Evolutionary conservation across 2,797 vertebrate genomes (phyloP), one percentile per base, ranked within the genome.

Genomic region (Amniataba percoides): DNA sequence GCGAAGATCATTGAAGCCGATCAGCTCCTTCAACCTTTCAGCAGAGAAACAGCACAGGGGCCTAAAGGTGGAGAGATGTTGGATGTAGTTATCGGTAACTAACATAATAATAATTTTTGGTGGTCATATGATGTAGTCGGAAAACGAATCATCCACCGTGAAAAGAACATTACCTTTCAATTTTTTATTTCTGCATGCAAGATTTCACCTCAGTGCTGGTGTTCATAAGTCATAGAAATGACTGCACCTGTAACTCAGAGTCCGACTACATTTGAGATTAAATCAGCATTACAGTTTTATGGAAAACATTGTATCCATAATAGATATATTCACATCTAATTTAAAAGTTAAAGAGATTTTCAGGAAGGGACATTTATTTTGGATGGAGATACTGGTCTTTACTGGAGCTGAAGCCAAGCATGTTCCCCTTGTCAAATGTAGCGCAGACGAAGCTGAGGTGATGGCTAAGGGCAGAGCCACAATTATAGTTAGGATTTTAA

Each of bases 1-100:
- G 21, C 86, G 85, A 86, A 90, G 86, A 90, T 89, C 91, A 88
- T 82, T 81, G 86, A 62, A 81, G 87, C 78, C 48, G 89, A 91
- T 86, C 86, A 69, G 61, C 53, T 78, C 73, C 49, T 71, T 72
- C 71, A 51, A 72, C 55, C 77, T 67, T 60, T 74, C 79, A 23
- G 68, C 16, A 0, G n/a, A 64, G 51, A 79, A 75, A 64, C 69
- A 48, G 69, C 46, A 15, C 12, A 14, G 56, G 21, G 56, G 65
- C 78, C 74, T 69, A 15, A 56, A 81, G 82, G 80, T 72, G 70
- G 45, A 64, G 65, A 46, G 46, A 73, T 76, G 78, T 81, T 79
- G 64, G 67, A 63, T 73, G 59, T 34, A 56, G 31, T 88, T 87
- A 70, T 62, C 76, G 67, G 34, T 63, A 21, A 61, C 31, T 63